Evolutionary conservation across 2,113 vertebrate genomes (phyloP).

Genomic region (Lates calcarifer): DNA sequence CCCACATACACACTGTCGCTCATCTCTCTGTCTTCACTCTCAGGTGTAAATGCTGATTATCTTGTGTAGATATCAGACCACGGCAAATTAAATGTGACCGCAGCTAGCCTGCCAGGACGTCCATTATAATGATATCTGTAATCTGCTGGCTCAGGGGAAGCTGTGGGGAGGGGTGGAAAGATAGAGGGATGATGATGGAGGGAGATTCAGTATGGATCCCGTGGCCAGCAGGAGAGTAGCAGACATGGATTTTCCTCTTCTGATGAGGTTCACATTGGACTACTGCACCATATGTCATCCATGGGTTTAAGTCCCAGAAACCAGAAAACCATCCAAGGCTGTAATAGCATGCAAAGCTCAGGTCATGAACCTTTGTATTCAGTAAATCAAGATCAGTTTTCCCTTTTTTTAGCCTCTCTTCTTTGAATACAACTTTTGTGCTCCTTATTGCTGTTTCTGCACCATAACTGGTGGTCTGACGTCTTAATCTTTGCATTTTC

Average conservation of each 20-base stretch:
- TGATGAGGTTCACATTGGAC: conserved; percentile 51
- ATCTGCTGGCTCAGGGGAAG: conserved; percentile 73
- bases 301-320: conserved; percentile 46
- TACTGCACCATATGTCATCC: conserved; percentile 54
- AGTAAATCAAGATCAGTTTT: not conserved
- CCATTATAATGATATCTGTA: conserved; percentile 83
- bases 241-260: conserved; percentile 52
- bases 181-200: conserved; percentile 47
- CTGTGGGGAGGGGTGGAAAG: conserved; percentile 42
- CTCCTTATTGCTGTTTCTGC: not conserved
- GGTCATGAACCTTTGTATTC: conserved; percentile 8
- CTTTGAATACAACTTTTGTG: fast-evolving
- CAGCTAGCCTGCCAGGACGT: conserved; percentile 70
- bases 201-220: conserved; percentile 51
- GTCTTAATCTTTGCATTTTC: not conserved
- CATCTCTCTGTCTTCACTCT: conserved; percentile 60
- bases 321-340: conserved; percentile 2
- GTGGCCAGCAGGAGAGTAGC: conserved; percentile 48
- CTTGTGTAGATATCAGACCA: conserved; percentile 78
- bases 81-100: conserved; percentile 83
- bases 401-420: not conserved
- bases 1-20: conserved; percentile 28
- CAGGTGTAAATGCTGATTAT: conserved; percentile 80
- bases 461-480: not conserved
- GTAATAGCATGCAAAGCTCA: not conserved